Evolutionary conservation across 2,888 invertebrate species (phyloP).

Genomic region (Limnephilus marmoratus): DNA sequence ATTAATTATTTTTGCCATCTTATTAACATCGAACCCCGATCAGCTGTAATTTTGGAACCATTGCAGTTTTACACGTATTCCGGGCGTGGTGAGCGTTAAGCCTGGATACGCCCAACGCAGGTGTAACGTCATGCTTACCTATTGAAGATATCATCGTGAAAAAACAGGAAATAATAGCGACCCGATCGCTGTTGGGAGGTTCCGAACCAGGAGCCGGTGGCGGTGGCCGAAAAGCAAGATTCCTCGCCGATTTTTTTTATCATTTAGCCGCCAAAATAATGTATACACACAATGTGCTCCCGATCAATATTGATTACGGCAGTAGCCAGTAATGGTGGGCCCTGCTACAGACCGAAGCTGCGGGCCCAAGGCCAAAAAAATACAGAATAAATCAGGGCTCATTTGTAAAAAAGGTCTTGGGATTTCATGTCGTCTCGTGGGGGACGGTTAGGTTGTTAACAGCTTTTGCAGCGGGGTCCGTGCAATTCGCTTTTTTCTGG

Average conservation of each 20-base stretch:
- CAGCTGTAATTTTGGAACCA: neutral
- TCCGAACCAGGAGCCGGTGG: conserved; percentile 4
- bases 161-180: neutral
- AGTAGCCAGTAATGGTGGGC: conserved; percentile 63
- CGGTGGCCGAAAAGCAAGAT: neutral
- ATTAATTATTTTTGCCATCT: too few relatives aligned
- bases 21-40: neutral
- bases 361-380: neutral
- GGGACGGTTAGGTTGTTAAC: neutral
- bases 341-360: conserved; percentile 47
- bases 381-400: neutral
- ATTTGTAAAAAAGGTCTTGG: neutral
- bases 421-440: neutral
- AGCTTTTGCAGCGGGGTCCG: neutral
- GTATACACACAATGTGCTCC: conserved; percentile 59
- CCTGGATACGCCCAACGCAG: neutral
- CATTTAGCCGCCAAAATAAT: conserved; percentile 54
- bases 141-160: neutral
- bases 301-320: conserved; percentile 66
- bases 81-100: neutral
- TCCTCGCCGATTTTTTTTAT: conserved; percentile 38
- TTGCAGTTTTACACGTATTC: neutral
- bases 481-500: conserved; percentile 22
- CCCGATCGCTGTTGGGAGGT: neutral
- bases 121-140: neutral